Evolutionary conservation across 2,113 vertebrate species (phyloP), one percentile per base, ranked within the genome.

Genomic region (Callipepla californica): DNA sequence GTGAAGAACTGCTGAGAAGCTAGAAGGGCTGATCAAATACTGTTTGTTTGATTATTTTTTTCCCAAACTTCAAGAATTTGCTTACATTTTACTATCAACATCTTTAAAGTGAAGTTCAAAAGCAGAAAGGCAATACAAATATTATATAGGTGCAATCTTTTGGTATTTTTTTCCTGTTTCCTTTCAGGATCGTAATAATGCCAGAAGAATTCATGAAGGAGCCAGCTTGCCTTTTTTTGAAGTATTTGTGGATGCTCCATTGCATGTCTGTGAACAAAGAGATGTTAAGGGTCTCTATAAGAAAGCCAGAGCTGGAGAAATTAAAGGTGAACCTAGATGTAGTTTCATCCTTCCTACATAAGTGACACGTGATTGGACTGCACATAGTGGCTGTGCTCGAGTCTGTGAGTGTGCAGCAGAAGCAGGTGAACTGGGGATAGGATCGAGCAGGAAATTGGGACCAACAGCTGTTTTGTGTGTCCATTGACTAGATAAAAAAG

Each of bases 211-310:
- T 93, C 99, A 99, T 1, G 99, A 99, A 95, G 98, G 98, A 4
- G 98, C 99, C 16, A 99, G 99, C 30, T 96, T 99, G 80, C 99
- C 99, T 11, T 99, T 99, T 93, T 99, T 99, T 85, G 99, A 99
- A 96, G 99, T 99, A 23, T 99, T 99, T 96, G 99, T 99, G 55
- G 99, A 99, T 66, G 99, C 99, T 36, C 99, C 99, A 1, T 93
- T 99, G 94, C 98, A 99, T 23, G 99, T 99, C 58, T 99, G 99
- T 90, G 99, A 99, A 89, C 98, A 99, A 97, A 98, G 99, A 92
- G 99, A 99, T 57, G 99, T 99, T 66, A 99, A 99, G 94, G 99
- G 99, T 17, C 98, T 99, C 25, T 99, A 99, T 95, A 99, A 99
- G 96, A 99, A 98, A 96, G 99, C 99, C 58, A 97, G 99, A 93